These are phyloP conservation scores for Otocyon megalotis DNA, from an alignment of 2,113 vertebrate genomes.

Conservation along the genomic window DNA sequence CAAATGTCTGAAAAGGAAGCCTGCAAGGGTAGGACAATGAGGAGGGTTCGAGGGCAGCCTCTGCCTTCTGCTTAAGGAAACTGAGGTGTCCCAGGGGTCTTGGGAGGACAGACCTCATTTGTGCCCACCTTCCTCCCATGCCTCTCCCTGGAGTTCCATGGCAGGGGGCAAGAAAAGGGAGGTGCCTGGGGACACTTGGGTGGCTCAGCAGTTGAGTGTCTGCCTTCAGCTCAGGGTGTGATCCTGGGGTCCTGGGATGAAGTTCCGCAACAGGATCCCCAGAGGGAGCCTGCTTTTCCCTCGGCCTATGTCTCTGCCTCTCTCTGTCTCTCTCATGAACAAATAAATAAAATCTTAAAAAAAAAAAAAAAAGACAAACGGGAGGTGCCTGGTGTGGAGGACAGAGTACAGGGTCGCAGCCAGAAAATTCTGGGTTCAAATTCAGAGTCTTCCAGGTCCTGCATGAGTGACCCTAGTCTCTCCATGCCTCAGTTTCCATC, in stretches of 20 bases:
- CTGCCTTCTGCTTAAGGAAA: not conserved
- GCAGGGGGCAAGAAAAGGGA: not conserved
- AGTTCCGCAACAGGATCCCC: too few species aligned
- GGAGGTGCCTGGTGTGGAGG: not conserved
- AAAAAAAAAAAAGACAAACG: too few species aligned
- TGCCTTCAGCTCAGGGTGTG: too few species aligned
- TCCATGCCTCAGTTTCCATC: not conserved
- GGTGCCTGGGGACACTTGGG: too few species aligned
- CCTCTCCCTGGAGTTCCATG: not conserved
- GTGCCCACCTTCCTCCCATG: not conserved
- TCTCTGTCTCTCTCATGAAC: too few species aligned
- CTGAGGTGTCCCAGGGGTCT: not conserved
- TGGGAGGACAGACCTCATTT: not conserved
- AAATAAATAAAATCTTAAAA: too few species aligned
- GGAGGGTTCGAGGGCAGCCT: accelerated
- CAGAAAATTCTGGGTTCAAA: not conserved
- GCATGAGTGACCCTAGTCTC: not conserved
- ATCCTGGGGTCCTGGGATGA: too few species aligned
- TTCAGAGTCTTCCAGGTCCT: not conserved
- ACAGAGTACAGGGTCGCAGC: not conserved
- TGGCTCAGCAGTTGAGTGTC: too few species aligned
- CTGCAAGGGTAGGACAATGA: not conserved
- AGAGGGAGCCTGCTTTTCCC: too few species aligned
- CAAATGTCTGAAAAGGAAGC: not conserved
- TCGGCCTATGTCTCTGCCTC: too few species aligned